Evolutionary conservation across 2,888 invertebrate genomes (phyloP).

Genomic region (Orgyia antiqua): DNA sequence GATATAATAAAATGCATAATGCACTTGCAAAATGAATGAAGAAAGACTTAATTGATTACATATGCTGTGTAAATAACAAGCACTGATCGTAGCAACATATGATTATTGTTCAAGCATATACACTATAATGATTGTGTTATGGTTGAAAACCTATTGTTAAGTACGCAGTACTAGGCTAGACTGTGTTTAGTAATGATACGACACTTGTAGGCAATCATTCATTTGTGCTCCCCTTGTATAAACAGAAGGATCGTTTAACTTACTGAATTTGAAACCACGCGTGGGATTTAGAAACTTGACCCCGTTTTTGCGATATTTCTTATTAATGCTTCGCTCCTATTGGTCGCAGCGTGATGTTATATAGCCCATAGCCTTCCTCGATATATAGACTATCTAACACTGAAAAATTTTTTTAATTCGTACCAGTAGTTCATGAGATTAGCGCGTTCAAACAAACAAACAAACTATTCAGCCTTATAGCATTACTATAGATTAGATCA

Average conservation of each 20-base stretch:
- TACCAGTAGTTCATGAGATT: too few relatives aligned
- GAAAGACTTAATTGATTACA: conserved; percentile 6
- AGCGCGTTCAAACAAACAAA: too few relatives aligned
- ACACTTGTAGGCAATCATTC: conserved; percentile 74
- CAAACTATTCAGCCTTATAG: too few relatives aligned
- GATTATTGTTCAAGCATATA: conserved; percentile 1
- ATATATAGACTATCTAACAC: too few relatives aligned
- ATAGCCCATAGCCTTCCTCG: too few relatives aligned
- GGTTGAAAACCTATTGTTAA: conserved; percentile 13
- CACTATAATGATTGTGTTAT: conserved; percentile 6
- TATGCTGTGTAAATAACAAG: conserved; percentile 4
- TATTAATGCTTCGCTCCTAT: too few relatives aligned
- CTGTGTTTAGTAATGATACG: conserved; percentile 40
- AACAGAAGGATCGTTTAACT: not conserved
- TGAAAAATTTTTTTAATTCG: too few relatives aligned
- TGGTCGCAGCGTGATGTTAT: too few relatives aligned
- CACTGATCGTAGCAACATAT: not conserved
- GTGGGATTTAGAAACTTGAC: too few relatives aligned
- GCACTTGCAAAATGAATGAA: not conserved
- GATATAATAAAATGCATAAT: not conserved
- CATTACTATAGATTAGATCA: too few relatives aligned
- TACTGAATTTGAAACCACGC: too few relatives aligned
- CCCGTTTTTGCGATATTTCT: too few relatives aligned
- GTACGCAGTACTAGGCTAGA: conserved; percentile 14
- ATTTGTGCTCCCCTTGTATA: conserved; percentile 49